A percentile compares a stretch with the other conserved stretches of the same genome.
Conservation (phyloP, 2,888 invertebrate genomes). For the Lysandra coridon region DNA sequence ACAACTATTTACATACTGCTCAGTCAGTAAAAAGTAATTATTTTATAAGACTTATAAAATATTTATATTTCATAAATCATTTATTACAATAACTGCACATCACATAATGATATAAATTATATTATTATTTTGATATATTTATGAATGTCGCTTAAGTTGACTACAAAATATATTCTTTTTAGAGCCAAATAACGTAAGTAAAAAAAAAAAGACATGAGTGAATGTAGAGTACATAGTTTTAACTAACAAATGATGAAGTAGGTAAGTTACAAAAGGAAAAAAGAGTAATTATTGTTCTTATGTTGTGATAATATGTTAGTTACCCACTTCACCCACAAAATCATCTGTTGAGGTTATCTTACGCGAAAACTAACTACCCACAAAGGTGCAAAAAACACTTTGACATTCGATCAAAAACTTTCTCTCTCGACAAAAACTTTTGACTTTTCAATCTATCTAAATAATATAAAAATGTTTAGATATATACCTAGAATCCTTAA, state of each 20-base stretch:
- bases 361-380: not conserved
- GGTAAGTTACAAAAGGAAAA: too few species aligned
- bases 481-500: not conserved
- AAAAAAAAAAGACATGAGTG: too few species aligned
- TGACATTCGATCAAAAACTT: not conserved
- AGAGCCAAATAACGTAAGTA: too few species aligned
- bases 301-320: too few species aligned
- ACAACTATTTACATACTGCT: not conserved
- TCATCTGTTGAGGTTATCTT: not conserved
- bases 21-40: not conserved
- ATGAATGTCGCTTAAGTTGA: not conserved
- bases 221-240: too few species aligned
- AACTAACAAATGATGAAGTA: too few species aligned
- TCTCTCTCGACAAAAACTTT: not conserved
- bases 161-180: not conserved
- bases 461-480: not conserved
- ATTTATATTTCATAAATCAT: not conserved
- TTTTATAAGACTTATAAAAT: not conserved
- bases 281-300: too few species aligned
- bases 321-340: not conserved
- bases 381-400: not conserved
- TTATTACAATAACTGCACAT: not conserved
- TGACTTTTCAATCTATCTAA: not conserved
- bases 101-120: not conserved
- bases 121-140: not conserved